Percentiles rank a stretch among this genome's conserved stretches.
Evolutionary conservation across 2,888 invertebrate species (phyloP).

Genomic region (Diadegma fenestrale): DNA sequence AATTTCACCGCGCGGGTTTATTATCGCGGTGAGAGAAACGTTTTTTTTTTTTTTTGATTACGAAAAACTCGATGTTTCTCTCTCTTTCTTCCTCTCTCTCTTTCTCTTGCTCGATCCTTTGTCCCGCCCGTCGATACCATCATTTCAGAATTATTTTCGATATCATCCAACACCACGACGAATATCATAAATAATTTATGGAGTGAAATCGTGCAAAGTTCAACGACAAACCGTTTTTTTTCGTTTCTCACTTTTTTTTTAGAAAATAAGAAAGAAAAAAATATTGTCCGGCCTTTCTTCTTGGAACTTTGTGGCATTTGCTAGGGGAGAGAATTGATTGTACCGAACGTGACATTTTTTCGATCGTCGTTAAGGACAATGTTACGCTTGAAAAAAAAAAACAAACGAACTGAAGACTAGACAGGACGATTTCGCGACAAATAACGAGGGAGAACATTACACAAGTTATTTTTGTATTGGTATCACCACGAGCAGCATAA

Average conservation of each 20-base stretch:
- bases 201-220: not conserved
- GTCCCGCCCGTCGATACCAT: not conserved
- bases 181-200: not conserved
- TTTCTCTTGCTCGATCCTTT: not conserved
- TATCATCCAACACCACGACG: not conserved
- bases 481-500: conserved; percentile 52
- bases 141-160: not conserved
- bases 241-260: not conserved
- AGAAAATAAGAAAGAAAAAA: not conserved
- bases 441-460: conserved; percentile 57
- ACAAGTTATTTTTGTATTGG: conserved; percentile 70
- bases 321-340: not conserved
- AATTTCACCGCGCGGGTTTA: conserved; percentile 39
- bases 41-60: conserved; percentile 7
- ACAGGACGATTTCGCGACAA: conserved; percentile 10
- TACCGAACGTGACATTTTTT: not conserved
- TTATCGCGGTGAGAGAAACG: conserved; percentile 36
- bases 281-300: not conserved
- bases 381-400: not conserved
- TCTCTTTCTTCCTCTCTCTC: conserved; percentile 10
- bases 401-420: not conserved
- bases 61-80: conserved; percentile 1
- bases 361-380: not conserved
- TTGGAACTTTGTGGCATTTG: not conserved
- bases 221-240: not conserved